Evolutionary conservation across 2,113 vertebrate species (phyloP), one percentile per base, ranked within the genome.

Genomic region (Gadus chalcogrammus): DNA sequence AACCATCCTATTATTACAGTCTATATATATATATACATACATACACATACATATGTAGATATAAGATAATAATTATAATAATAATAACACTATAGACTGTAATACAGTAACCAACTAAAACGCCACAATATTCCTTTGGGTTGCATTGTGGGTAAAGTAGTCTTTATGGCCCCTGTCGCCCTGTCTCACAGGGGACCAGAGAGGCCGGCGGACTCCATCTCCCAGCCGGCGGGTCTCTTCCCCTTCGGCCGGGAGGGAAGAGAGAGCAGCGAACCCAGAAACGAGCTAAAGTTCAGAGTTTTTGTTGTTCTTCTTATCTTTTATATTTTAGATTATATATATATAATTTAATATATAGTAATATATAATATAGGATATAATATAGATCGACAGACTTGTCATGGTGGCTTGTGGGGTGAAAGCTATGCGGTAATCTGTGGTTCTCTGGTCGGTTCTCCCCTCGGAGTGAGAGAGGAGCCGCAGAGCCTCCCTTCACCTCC

Each of bases 241-340:
- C 84, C 84, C 82, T 87, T 83, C 79, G 75, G 81, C 76, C 73
- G 79, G 79, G 76, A 79, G 70, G 73, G 77, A 87, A 83, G 86
- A 86, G 16, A 11, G 22, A 61, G 59, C 22, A 61, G 59, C 59
- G 18, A 20, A 22, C 59, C 59, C 20, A 20, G 22, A 18, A 61
- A 20, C 22, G 3, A 18, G 13, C 22, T 12, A 20, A 61, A 61
- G n/a, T 61, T 61, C 6, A 61, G 42, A 48, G 42, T 48, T 48
- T 48, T 0, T 48, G 42, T 48, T 48, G 6, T 48, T 61, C 22
- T 61, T 61, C 17, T 24, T 61, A 4, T 58, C 4, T 58, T 58
- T 3, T 58, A 24, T 58, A 5, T 58, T 4, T 17, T 58, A 17
- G n/a, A 58, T 1, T 16, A 56, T 56, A 56, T 56, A 16, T 8